phyloP scores from a whole-genome alignment of 2,888 invertebrate genomes.

The Sceliomorpha sp. region DNA sequence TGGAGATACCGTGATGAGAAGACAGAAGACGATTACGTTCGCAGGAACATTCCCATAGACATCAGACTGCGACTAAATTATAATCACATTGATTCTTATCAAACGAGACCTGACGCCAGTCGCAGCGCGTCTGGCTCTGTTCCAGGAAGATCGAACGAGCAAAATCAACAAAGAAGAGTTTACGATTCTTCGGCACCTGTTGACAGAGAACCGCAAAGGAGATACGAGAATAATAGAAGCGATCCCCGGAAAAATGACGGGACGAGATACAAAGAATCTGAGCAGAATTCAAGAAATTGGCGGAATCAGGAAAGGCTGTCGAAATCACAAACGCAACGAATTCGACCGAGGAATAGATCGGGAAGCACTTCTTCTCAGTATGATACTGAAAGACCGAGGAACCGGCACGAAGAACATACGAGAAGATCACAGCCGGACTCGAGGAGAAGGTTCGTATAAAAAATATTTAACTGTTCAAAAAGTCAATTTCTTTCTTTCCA shows the following conservation, averaged over 20 bases:
- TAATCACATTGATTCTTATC: constrained; percentile 16
- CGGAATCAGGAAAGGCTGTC: constrained; percentile 1
- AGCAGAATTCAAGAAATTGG: constrained; percentile 12
- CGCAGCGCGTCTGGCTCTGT: constrained; percentile 21
- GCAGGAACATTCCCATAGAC: constrained; percentile 67
- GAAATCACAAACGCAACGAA: constrained; percentile 12
- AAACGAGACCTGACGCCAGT: constrained; percentile 10
- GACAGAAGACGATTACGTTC: constrained; percentile 62
- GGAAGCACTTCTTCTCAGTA: constrained; percentile 7
- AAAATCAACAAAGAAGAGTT: constrained; percentile 16
- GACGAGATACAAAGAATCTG: constrained; percentile 11
- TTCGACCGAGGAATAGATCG: constrained; percentile 22
- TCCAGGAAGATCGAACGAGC: constrained; percentile 27
- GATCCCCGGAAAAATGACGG: constrained; percentile 8
- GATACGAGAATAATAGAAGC: constrained; percentile 6
- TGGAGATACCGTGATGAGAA: constrained; percentile 22
- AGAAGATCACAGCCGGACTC: no score
- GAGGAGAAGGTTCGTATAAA: constrained; percentile 38
- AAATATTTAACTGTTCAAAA: no score
- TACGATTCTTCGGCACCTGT: constrained; percentile 36
- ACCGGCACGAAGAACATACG: constrained; percentile 9
- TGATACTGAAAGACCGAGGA: constrained; percentile 15
- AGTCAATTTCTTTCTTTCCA: no score
- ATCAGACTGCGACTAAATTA: constrained; percentile 31
- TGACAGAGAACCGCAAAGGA: constrained; percentile 21